Base-by-base conservation (phyloP, 2,113 vertebrate genomes). In the Oreamnos americanus region DNA sequence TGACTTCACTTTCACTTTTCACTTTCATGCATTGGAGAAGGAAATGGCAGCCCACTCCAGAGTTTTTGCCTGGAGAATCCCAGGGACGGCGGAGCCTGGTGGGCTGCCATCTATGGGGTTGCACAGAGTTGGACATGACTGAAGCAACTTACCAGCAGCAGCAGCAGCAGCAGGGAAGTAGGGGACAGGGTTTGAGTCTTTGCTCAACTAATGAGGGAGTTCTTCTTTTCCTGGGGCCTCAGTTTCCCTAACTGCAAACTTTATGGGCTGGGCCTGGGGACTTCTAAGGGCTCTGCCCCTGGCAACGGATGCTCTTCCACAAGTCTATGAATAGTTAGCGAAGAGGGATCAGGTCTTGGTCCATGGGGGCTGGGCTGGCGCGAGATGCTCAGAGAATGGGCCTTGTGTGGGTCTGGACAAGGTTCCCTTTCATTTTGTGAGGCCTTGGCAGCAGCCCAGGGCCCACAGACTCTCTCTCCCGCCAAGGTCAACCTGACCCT, bases 341-440 rank as follows among this genome's bases (percentile, higher is more conserved):
- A 82, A 62, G 84, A 92, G 81, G 74, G 95, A 90, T 79, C 74
- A 85, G 64, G 91, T 91, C 91, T 85, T 96, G 93, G 96, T 97
- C 91, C 79, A 11, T 36, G 55, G 58, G 82, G 97, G 92, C 87
- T 62, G 49, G 85, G 92, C 92, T 64, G 94, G 91, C 62, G 71
- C 3, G 1, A 95, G 86, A 88, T 53, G 47, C 71, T 86, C 79
- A 83, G 97, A 98, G 98, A 98, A 98, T 97, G 97, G 92, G 89
- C 96, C 96, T 74, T 98, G 97, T 98, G 96, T 98, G 71, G 96
- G 85, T 49, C 10, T 3, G 93, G 96, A 98, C 97, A 98, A 98
- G 91, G 96, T 96, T 82, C 78, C 51, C 97, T 98, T 98, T 98
- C 97, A 98, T 98, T 97, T 95, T 93, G 5, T 5, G n/a, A 88